phyloP scores from a whole-genome alignment of 2,888 invertebrate genomes.

The Cryptocephalus primarius region DNA sequence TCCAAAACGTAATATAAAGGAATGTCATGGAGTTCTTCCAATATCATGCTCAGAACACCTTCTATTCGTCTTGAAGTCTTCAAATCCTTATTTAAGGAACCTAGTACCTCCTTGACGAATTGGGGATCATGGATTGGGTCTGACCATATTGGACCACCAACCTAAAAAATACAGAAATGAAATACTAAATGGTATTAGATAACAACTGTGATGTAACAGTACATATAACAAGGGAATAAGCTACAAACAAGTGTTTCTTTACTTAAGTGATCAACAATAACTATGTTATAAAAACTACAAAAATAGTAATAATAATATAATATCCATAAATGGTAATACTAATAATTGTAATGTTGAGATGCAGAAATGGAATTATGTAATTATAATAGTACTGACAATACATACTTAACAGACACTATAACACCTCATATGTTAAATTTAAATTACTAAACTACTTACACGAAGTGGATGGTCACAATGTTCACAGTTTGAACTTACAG shows the following conservation, averaged over 20 bases:
- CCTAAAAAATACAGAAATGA: conserved; percentile 36
- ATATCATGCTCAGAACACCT: conserved; percentile 70
- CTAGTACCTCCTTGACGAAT: conserved; percentile 63
- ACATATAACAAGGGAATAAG: too few species aligned
- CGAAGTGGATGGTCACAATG: conserved; percentile 69
- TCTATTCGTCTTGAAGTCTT: conserved; percentile 64
- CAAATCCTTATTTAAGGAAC: conserved; percentile 38
- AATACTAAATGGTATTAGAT: background rate
- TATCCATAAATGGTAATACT: too few species aligned
- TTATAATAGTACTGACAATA: too few species aligned
- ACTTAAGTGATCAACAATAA: too few species aligned
- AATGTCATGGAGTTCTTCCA: conserved; percentile 71
- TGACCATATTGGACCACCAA: conserved; percentile 93
- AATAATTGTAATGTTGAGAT: too few species aligned
- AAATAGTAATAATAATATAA: too few species aligned
- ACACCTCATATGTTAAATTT: too few species aligned
- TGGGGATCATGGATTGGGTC: conserved; percentile 68
- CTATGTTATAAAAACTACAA: too few species aligned
- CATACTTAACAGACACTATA: too few species aligned
- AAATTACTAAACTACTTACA: conserved; percentile 36
- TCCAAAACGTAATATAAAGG: conserved; percentile 69
- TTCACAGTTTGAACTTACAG: conserved; percentile 54
- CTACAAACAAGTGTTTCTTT: too few species aligned
- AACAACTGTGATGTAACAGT: too few species aligned
- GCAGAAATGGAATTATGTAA: too few species aligned